Conservation (phyloP, 2,797 vertebrate species). For the Lithobates sylvaticus region DNA sequence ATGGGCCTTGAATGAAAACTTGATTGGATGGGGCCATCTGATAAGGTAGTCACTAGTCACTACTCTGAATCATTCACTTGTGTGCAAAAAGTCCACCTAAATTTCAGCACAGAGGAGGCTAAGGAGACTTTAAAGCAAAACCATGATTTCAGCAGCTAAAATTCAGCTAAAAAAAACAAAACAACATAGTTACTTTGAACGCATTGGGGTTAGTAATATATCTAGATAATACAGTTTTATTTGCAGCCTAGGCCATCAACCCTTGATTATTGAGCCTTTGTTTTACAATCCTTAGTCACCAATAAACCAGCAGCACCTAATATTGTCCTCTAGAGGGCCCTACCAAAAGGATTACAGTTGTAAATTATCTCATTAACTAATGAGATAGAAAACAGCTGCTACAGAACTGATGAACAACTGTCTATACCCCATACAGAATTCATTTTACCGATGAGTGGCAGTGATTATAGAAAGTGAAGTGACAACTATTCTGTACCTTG, state of each 20-base stretch:
- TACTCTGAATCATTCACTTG: too few species aligned
- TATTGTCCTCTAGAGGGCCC: background rate
- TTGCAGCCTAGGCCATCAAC: background rate
- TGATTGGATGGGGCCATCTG: too few species aligned
- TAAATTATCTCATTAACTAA: conserved; percentile 43
- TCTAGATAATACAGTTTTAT: too few species aligned
- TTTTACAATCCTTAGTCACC: conserved; percentile 10
- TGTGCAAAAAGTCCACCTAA: too few species aligned
- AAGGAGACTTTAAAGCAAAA: too few species aligned
- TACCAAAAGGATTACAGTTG: conserved; percentile 7
- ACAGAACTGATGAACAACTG: background rate
- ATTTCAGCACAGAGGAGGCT: too few species aligned
- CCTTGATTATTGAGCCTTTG: background rate
- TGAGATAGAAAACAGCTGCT: conserved; percentile 37
- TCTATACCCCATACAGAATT: background rate
- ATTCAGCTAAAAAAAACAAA: too few species aligned
- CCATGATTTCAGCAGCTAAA: too few species aligned
- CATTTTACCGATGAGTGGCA: conserved; percentile 4
- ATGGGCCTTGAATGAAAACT: too few species aligned
- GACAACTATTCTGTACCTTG: background rate
- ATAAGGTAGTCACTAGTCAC: too few species aligned
- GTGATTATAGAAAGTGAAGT: background rate
- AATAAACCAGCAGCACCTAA: background rate
- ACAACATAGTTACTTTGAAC: too few species aligned
- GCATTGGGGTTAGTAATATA: too few species aligned